These are phyloP conservation scores for Oopsacas minuta DNA, from an alignment of 37 sponge, comb jelly and placozoan genomes.

Conservation along the genomic window DNA sequence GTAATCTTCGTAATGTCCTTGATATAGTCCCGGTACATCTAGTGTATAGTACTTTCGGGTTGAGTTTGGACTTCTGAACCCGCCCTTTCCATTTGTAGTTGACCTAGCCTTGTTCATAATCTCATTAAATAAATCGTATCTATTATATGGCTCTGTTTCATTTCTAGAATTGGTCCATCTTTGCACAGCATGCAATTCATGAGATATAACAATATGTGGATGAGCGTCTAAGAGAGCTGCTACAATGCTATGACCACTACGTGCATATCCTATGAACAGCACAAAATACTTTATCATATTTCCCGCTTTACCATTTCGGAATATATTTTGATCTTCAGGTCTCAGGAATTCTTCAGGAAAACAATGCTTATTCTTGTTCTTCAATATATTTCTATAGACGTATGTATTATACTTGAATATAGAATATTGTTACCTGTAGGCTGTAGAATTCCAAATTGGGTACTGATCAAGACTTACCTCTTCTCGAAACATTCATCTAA, in stretches of 20 bases:
- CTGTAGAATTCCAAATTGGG: neutral
- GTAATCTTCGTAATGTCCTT: neutral
- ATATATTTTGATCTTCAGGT: neutral
- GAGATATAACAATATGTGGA: slow-evolving; percentile 43
- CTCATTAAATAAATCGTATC: neutral
- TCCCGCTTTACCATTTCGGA: neutral
- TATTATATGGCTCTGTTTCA: neutral
- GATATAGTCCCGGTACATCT: neutral
- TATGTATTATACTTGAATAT: no score
- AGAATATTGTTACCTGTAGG: no score
- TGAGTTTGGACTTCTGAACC: neutral
- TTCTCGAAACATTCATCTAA: neutral
- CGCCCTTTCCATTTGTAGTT: neutral
- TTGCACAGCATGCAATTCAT: slow-evolving; percentile 18
- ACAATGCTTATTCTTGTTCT: neutral
- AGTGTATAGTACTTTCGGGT: slow-evolving; percentile 1
- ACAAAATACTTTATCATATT: slow-evolving; percentile 24
- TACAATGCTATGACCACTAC: slow-evolving; percentile 48
- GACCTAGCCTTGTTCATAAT: neutral
- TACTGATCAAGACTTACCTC: neutral
- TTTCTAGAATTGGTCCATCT: neutral
- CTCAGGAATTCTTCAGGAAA: neutral
- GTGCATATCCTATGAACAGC: slow-evolving; percentile 44
- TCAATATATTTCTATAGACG: neutral
- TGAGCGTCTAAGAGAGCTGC: slow-evolving; percentile 51